These are phyloP conservation scores for Gryllus bimaculatus DNA, from an alignment of 1,140 invertebrate genomes.

Conservation along the genomic window DNA sequence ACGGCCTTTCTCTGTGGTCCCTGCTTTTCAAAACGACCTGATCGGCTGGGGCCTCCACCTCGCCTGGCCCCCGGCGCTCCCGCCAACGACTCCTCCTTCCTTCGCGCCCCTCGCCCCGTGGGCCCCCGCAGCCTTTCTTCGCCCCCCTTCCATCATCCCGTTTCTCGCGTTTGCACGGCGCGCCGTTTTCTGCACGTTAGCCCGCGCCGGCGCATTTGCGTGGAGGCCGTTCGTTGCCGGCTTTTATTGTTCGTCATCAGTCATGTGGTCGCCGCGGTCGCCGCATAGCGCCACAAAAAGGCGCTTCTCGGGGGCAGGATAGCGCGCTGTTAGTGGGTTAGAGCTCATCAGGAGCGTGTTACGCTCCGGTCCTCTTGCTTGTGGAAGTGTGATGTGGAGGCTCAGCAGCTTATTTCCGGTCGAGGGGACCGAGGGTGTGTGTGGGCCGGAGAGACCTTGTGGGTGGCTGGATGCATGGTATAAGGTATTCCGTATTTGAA, in stretches of 20 bases:
- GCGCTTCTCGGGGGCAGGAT: background rate
- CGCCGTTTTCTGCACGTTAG: too few species aligned
- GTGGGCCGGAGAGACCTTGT: background rate
- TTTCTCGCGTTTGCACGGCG: too few species aligned
- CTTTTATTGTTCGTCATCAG: background rate
- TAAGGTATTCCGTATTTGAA: too few species aligned
- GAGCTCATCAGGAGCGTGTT: background rate
- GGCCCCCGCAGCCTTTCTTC: too few species aligned
- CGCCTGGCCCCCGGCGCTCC: too few species aligned
- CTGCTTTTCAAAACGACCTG: too few species aligned
- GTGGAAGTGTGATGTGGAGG: too few species aligned
- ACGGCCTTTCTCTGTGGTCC: too few species aligned
- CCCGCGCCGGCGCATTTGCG: background rate
- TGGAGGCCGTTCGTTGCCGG: background rate
- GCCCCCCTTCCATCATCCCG: too few species aligned
- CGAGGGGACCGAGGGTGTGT: background rate
- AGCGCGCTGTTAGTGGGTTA: background rate
- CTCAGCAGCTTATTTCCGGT: background rate
- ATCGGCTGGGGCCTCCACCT: too few species aligned
- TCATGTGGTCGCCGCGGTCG: background rate
- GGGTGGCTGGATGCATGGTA: background rate
- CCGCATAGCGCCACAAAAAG: background rate
- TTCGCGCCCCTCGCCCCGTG: too few species aligned
- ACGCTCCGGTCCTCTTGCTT: background rate
- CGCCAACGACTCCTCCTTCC: too few species aligned